These are phyloP conservation scores for Phalacrocorax pelagicus DNA, from an alignment of 2,113 vertebrate species.

Conservation along the genomic window DNA sequence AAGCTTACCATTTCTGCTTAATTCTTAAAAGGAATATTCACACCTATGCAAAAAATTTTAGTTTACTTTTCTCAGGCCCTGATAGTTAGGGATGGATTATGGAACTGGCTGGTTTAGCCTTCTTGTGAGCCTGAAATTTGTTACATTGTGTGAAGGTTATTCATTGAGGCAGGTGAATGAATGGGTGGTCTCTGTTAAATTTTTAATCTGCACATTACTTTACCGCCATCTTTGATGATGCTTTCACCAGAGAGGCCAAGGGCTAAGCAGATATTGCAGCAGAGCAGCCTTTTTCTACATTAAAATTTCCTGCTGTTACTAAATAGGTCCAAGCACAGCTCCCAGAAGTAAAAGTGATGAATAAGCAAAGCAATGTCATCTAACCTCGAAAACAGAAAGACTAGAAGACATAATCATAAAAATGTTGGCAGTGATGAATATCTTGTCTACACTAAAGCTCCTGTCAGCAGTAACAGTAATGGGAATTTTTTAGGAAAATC, in stretches of 20 bases:
- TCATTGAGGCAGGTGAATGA: background rate
- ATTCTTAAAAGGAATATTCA: background rate
- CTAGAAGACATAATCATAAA: conserved; percentile 5
- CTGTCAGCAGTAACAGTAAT: background rate
- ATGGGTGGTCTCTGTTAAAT: background rate
- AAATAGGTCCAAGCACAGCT: background rate
- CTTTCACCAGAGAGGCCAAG: background rate
- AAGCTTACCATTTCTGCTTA: background rate
- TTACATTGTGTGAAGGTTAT: background rate
- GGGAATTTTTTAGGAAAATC: background rate
- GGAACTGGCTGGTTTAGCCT: background rate
- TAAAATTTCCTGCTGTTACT: background rate
- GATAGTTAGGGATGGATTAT: background rate
- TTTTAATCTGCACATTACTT: background rate
- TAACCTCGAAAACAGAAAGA: background rate
- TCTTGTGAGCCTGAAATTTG: background rate
- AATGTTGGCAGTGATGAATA: background rate
- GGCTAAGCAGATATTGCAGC: background rate
- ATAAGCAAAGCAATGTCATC: background rate
- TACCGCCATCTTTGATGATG: background rate
- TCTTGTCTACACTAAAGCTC: background rate
- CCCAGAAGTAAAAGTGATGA: conserved; percentile 11
- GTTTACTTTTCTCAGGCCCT: background rate
- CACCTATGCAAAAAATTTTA: background rate
- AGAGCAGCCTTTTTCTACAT: background rate